Percentiles rank a stretch among this genome's conserved stretches.
These are phyloP conservation scores for Todiramphus saurophagus DNA, from an alignment of 2,113 vertebrate species.

Conservation along the genomic window DNA sequence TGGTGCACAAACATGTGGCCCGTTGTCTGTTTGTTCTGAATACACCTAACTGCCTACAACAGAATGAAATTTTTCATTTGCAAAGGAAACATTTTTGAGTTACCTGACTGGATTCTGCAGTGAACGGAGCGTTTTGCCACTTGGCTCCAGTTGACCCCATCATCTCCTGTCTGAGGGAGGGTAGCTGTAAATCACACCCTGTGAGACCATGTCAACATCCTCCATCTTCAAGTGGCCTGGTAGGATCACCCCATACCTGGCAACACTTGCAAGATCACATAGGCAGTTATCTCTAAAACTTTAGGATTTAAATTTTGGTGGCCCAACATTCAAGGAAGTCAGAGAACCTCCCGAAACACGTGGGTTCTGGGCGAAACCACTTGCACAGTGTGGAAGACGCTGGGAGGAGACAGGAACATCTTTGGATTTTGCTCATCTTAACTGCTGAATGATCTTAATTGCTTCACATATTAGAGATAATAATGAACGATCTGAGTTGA, in stretches of 20 bases:
- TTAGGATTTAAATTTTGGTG: conserved; percentile 14
- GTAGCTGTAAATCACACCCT: not conserved
- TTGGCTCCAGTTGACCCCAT: not conserved
- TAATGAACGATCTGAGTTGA: not conserved
- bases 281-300: not conserved
- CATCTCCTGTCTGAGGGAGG: not conserved
- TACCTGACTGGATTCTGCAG: not conserved
- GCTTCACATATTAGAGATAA: not conserved
- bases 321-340: not conserved
- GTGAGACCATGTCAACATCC: not conserved
- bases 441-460: not conserved
- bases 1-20: accelerated
- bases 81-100: not conserved
- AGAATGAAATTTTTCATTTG: not conserved
- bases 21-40: not conserved
- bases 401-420: not conserved
- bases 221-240: not conserved
- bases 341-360: accelerated
- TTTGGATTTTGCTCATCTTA: not conserved
- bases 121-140: not conserved
- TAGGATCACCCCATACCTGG: not conserved
- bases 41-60: not conserved
- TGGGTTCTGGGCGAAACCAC: not conserved
- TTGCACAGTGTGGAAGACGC: not conserved
- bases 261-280: not conserved